phyloP scores from a whole-genome alignment of 2,888 invertebrate genomes.

The Deroplatys truncata region DNA sequence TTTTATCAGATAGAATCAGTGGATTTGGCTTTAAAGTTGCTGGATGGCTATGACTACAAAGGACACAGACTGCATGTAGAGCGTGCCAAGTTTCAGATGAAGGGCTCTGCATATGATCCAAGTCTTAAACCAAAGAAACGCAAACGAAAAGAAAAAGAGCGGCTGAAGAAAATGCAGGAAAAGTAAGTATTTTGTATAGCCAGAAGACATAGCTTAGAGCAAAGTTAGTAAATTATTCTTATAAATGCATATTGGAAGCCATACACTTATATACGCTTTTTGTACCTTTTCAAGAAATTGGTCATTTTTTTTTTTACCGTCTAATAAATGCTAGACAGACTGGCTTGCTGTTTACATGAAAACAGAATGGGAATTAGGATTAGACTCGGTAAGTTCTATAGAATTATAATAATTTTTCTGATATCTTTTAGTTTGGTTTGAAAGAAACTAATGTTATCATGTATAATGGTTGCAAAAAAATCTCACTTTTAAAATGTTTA shows the following conservation, averaged over 20 bases:
- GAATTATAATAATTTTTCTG: too few species aligned
- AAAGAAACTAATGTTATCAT: too few species aligned
- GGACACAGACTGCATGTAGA: conserved; percentile 84
- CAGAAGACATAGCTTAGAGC: not conserved
- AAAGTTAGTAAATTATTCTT: not conserved
- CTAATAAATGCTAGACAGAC: too few species aligned
- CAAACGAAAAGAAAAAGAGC: conserved; percentile 81
- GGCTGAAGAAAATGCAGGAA: conserved; percentile 86
- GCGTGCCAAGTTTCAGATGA: conserved; percentile 89
- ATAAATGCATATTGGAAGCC: not conserved
- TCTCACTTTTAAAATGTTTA: too few species aligned
- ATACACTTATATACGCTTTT: too few species aligned
- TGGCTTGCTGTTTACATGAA: too few species aligned
- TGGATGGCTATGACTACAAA: conserved; percentile 81
- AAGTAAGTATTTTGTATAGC: conserved; percentile 53
- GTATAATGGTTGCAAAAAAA: too few species aligned
- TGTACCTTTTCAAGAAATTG: too few species aligned
- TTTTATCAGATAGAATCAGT: conserved; percentile 78
- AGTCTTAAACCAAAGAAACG: conserved; percentile 85
- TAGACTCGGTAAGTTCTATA: too few species aligned
- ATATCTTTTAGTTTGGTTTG: too few species aligned
- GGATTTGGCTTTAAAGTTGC: conserved; percentile 80
- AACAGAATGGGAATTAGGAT: too few species aligned
- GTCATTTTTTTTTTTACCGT: too few species aligned
- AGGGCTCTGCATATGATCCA: conserved; percentile 83